Percentiles rank a stretch among this genome's conserved stretches.
Evolutionary conservation across 2,113 vertebrate genomes (phyloP).

Genomic region (Phalacrocorax aristotelis): DNA sequence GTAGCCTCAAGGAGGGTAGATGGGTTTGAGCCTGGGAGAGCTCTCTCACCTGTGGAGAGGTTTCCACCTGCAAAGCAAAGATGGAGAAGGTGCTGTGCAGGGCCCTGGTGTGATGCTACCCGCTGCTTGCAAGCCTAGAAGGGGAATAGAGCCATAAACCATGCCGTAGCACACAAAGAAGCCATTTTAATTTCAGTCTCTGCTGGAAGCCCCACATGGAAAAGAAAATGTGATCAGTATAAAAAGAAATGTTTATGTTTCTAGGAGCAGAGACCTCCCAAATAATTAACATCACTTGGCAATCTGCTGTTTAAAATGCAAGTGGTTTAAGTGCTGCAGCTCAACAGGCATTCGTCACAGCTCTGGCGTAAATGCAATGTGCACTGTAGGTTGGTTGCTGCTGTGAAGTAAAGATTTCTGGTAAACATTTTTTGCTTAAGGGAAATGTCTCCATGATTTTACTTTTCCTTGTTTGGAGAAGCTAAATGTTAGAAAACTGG

Average conservation of each 20-base stretch:
- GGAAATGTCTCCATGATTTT: background rate
- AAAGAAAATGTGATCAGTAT: conserved; percentile 40
- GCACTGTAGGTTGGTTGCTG: background rate
- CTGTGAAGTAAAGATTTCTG: background rate
- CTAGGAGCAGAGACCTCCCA: conserved; percentile 37
- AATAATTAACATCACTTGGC: conserved; percentile 56
- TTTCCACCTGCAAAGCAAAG: background rate
- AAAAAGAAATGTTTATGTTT: conserved; percentile 47
- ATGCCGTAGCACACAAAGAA: background rate
- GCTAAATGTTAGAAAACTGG: background rate
- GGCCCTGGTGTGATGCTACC: accelerated
- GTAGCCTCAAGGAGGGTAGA: background rate
- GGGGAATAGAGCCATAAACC: background rate
- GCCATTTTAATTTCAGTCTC: conserved; percentile 22
- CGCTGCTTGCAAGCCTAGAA: background rate
- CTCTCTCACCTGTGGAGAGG: background rate
- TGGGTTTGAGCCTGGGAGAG: background rate
- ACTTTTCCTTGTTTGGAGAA: background rate
- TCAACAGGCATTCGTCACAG: conserved; percentile 20
- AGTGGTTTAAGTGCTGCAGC: conserved; percentile 46
- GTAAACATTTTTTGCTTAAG: background rate
- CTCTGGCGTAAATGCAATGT: background rate
- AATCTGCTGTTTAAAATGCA: conserved; percentile 53
- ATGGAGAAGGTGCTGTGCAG: background rate
- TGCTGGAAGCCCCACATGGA: conserved; percentile 5